phyloP scores from a whole-genome alignment of 1,140 invertebrate genomes.

The Pemphigus obesinymphae region DNA sequence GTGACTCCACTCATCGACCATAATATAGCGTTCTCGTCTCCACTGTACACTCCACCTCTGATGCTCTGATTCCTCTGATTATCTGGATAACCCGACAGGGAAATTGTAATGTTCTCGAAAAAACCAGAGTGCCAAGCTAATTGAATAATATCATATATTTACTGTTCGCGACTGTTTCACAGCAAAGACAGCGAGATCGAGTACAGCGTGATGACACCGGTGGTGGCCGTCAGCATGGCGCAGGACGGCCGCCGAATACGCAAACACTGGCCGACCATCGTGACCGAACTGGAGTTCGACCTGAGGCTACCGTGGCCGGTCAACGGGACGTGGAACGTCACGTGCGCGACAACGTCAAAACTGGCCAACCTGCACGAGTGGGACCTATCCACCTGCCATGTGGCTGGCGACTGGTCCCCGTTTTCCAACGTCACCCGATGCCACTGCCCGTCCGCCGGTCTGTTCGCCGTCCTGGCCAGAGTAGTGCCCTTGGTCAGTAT shows the following conservation, averaged over 20 bases:
- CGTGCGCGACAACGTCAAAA: conserved; percentile 53
- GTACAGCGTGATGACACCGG: conserved; percentile 61
- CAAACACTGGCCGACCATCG: neutral
- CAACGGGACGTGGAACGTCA: conserved; percentile 52
- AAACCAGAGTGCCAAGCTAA: no score
- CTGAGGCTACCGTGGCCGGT: conserved; percentile 46
- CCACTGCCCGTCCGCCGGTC: conserved; percentile 43
- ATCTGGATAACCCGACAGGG: no score
- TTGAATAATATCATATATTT: no score
- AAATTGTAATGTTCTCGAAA: no score
- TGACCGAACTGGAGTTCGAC: neutral
- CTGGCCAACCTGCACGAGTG: conserved; percentile 50
- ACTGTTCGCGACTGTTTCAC: neutral
- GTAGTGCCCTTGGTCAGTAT: neutral
- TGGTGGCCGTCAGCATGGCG: conserved; percentile 53
- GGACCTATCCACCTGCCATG: conserved; percentile 42
- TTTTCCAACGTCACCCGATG: conserved; percentile 42
- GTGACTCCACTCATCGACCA: no score
- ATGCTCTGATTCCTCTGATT: no score
- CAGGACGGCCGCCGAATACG: conserved; percentile 23
- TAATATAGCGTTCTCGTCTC: no score
- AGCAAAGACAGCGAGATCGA: conserved; percentile 62
- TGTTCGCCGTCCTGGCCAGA: conserved; percentile 41
- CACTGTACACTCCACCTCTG: no score
- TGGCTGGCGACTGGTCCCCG: neutral